These are phyloP conservation scores for Dyspetes luteomarginatus DNA, from an alignment of 2,888 invertebrate species.

Conservation along the genomic window DNA sequence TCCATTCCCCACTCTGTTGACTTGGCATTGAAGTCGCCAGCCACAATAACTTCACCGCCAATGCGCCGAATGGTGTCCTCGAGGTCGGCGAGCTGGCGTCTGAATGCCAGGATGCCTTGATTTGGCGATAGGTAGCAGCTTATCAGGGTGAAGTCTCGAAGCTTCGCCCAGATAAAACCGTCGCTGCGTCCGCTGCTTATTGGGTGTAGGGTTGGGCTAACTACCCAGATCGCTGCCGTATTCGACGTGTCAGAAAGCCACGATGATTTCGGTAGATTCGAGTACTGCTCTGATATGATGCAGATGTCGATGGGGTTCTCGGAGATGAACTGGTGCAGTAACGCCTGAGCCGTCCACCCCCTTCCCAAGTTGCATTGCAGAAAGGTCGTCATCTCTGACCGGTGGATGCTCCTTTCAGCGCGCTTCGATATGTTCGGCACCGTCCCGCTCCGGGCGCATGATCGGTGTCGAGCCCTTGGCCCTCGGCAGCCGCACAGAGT, in stretches of 20 bases:
- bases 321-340: neutral
- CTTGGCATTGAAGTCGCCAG: no score
- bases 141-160: conserved; percentile 9
- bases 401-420: neutral
- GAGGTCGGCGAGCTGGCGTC: conserved; percentile 28
- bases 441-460: conserved; percentile 23
- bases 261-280: neutral
- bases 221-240: conserved; percentile 23
- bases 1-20: no score
- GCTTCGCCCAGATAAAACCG: conserved; percentile 42
- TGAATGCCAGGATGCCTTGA: conserved; percentile 18
- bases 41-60: conserved; percentile 35
- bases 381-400: neutral
- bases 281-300: conserved; percentile 43
- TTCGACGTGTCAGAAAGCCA: conserved; percentile 8
- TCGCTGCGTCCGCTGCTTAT: neutral
- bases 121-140: conserved; percentile 59
- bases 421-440: conserved; percentile 23
- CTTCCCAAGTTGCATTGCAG: conserved; percentile 10
- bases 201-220: neutral
- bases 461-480: neutral
- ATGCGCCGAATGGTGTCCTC: conserved; percentile 31
- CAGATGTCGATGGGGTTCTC: conserved; percentile 20
- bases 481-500: conserved; percentile 48
- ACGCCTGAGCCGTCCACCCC: neutral